These are phyloP conservation scores for Isurus oxyrinchus DNA, from an alignment of 2,113 vertebrate species.

Conservation along the genomic window DNA sequence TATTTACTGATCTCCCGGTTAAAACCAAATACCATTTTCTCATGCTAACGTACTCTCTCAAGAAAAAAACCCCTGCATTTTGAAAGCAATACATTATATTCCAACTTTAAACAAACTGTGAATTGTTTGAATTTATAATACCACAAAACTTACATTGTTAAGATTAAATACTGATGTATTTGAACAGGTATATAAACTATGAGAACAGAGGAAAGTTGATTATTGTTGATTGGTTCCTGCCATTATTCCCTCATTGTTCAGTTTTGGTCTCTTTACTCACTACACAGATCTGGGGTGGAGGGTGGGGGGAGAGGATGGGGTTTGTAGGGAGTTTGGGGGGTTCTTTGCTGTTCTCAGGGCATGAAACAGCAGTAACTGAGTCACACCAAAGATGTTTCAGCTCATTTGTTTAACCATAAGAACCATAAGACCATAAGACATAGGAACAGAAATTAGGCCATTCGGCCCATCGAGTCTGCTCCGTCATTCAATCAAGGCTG, in stretches of 20 bases:
- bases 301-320: neutral
- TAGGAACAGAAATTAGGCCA: no score
- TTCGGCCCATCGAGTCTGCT: no score
- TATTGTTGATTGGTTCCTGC: neutral
- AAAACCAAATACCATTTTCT: neutral
- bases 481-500: no score
- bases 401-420: neutral
- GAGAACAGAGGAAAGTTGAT: neutral
- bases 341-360: neutral
- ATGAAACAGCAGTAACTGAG: neutral
- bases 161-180: neutral
- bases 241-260: neutral
- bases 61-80: neutral
- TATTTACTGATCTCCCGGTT: neutral
- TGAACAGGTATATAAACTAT: neutral
- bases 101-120: neutral
- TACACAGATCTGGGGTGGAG: neutral
- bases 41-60: neutral
- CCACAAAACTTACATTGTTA: neutral
- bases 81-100: neutral
- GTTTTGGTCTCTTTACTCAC: neutral
- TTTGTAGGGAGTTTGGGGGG: neutral
- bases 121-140: neutral
- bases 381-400: neutral
- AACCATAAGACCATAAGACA: no score